These are phyloP conservation scores for Heliocidaris erythrogramma DNA, from an alignment of 35 echinoderm and acorn worm genomes.

Conservation along the genomic window DNA sequence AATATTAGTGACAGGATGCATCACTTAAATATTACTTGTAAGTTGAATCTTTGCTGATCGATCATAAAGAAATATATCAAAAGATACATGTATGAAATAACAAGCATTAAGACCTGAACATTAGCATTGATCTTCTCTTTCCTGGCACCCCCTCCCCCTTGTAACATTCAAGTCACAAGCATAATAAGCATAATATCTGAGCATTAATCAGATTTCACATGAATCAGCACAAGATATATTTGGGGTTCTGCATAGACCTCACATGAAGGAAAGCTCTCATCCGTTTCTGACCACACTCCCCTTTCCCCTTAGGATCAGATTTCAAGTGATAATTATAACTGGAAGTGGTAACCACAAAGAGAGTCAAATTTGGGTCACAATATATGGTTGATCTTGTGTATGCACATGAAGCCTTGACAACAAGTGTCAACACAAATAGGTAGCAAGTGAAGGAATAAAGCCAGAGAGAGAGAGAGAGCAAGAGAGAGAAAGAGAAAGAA, in stretches of 20 bases:
- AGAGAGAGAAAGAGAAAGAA: neutral
- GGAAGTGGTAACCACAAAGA: neutral
- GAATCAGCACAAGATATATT: neutral
- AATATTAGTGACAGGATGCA: no score
- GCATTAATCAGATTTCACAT: neutral
- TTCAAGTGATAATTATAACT: neutral
- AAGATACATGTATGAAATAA: neutral
- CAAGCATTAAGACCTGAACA: neutral
- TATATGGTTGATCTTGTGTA: neutral
- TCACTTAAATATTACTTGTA: no score
- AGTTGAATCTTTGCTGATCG: no score
- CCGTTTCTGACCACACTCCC: neutral
- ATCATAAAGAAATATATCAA: no score
- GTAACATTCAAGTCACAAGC: neutral
- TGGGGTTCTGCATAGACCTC: neutral
- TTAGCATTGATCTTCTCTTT: neutral
- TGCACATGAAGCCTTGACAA: neutral
- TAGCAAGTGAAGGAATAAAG: neutral
- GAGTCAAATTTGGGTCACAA: conserved; percentile 1
- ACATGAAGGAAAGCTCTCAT: neutral
- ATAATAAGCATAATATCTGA: no score
- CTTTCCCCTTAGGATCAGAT: conserved; percentile 1
- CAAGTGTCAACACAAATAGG: neutral
- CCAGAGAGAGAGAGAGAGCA: neutral
- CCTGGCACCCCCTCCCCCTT: neutral